Evolutionary conservation across 2,888 invertebrate genomes (phyloP), one percentile per base, ranked within the genome.

Genomic region (Polydrusus tereticollis): DNA sequence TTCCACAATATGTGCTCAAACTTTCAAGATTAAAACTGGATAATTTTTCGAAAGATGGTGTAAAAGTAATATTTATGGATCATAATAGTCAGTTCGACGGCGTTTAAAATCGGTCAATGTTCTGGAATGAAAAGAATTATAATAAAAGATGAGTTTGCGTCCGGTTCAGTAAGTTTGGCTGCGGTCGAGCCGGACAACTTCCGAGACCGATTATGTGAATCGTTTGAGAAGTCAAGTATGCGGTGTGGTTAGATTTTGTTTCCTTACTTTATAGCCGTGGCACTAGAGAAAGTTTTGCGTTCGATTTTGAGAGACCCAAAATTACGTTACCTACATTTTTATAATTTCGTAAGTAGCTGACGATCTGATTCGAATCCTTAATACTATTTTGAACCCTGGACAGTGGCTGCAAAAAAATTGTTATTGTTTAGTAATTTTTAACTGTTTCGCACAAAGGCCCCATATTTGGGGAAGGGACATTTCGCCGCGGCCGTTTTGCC

Each of bases 11-110:
- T 63, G 63, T 63, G 20, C 47, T 21, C 47, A 63, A 63, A 65
- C 38, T 65, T 52, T 55, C 7, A 55, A 21, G 55, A 38, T 59
- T 45, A 67, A 59, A 59, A 33, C 43, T 59, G 58, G 59, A 43
- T 67, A 59, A 67, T 59, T 47, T 67, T 64, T 64, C 52, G 47
- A 63, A 50, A 60, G 58, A 70, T 58, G 65, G 75, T 70, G 78
- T 77, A 63, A 75, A 80, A 81, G 79, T 80, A 78, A 81, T 81
- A 80, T 82, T 83, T 82, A 82, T 83, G 80, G 83, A 82, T 81
- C 81, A 80, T 82, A 82, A 83, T 83, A 82, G 83, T 83, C 82
- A 81, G 83, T 83, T 83, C 83, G 82, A 82, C 83, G 82, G 82
- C 79, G 80, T 80, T 72, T 77, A 69, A 79, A 84, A 83, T 83